Evolutionary conservation across 2,888 invertebrate species (phyloP).

Genomic region (Drosophila parthenogenetica): DNA sequence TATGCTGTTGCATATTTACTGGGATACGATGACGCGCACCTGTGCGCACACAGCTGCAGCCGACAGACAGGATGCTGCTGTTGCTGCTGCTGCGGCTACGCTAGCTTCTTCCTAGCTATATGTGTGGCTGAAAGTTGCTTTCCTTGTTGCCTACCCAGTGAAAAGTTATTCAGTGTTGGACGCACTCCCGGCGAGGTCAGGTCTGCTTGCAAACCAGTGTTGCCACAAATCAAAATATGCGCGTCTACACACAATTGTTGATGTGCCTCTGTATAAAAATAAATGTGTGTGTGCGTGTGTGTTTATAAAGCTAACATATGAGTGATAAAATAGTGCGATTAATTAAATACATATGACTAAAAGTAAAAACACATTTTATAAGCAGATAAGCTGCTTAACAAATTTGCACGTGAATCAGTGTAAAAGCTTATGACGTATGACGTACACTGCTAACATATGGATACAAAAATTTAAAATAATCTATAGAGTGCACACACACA

Average conservation of each 20-base stretch:
- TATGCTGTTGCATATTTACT: conserved; percentile 72
- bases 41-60: conserved; percentile 58
- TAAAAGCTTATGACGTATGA: conserved; percentile 40
- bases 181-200: conserved; percentile 70
- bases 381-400: conserved; percentile 51
- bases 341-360: neutral
- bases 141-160: conserved; percentile 30
- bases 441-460: conserved; percentile 61
- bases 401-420: conserved; percentile 11
- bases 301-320: conserved; percentile 33
- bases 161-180: conserved; percentile 62
- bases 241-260: conserved; percentile 3
- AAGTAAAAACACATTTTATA: conserved; percentile 46
- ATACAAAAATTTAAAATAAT: conserved; percentile 40
- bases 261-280: too few species aligned
- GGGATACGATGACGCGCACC: conserved; percentile 62
- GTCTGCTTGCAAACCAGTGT: conserved; percentile 15
- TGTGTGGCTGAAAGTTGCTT: conserved; percentile 8
- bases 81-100: conserved; percentile 17
- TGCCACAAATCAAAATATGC: conserved; percentile 19
- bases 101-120: conserved; percentile 15
- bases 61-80: conserved; percentile 56
- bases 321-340: conserved; percentile 30
- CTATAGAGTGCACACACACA: conserved; percentile 25
- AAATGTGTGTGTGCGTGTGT: conserved; percentile 23